Conservation (phyloP, 2,113 vertebrate genomes). For the Gymnarchus niloticus region DNA sequence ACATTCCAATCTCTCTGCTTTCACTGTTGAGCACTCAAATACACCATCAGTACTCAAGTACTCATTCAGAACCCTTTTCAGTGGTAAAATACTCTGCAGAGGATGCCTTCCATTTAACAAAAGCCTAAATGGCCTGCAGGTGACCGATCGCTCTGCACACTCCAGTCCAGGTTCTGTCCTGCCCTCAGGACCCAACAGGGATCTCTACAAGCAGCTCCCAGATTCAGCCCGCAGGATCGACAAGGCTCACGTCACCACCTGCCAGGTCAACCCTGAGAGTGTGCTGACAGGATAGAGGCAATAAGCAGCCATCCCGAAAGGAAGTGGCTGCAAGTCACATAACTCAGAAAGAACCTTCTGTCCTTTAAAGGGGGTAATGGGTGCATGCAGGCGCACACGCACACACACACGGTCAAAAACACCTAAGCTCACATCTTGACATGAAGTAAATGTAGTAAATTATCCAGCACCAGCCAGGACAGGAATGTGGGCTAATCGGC, state of each 20-base stretch:
- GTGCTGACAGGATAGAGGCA: not conserved
- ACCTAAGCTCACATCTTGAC: slow-evolving; percentile 36
- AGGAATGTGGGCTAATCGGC: slow-evolving; percentile 33
- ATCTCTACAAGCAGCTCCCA: not conserved
- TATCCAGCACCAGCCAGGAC: slow-evolving; percentile 15
- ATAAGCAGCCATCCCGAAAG: not conserved
- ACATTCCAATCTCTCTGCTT: too few relatives aligned
- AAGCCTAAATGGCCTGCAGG: not conserved
- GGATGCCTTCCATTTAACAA: not conserved
- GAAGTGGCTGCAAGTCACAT: not conserved
- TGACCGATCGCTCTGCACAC: not conserved
- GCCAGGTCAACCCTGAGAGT: not conserved
- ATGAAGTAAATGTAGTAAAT: slow-evolving; percentile 48
- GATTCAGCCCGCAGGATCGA: not conserved
- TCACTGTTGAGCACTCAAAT: too few relatives aligned
- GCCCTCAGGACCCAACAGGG: not conserved
- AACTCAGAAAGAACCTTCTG: not conserved
- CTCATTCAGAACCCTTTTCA: too few relatives aligned
- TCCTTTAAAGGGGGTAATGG: not conserved
- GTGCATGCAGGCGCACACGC: too few relatives aligned
- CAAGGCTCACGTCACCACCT: not conserved
- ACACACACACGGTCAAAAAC: not conserved
- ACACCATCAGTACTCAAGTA: too few relatives aligned
- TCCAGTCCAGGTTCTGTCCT: not conserved
- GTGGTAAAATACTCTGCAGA: not conserved